Conservation (phyloP, 2,888 invertebrate species). For the Philopedon plagiatum region DNA sequence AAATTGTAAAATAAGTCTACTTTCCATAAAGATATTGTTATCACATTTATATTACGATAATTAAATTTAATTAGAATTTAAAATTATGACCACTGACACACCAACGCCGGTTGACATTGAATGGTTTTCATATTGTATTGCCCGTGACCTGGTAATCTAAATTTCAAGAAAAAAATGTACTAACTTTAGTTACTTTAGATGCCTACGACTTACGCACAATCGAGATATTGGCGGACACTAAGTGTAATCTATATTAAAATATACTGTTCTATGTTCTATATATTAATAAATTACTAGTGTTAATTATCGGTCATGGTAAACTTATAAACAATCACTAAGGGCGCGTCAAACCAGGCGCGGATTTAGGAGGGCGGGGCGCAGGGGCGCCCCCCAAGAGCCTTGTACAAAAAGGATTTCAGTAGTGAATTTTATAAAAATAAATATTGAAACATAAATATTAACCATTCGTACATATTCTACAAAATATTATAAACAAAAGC, state of each 20-base stretch:
- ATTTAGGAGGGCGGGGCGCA: no score
- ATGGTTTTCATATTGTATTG: conserved; percentile 46
- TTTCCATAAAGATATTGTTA: background rate
- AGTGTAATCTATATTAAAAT: conserved; percentile 7
- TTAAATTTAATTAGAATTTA: conserved; percentile 44
- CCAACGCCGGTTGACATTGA: conserved; percentile 49
- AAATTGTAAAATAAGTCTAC: background rate
- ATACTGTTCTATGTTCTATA: background rate
- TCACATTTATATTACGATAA: background rate
- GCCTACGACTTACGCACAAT: conserved; percentile 35
- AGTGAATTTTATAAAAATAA: no score
- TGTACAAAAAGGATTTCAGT: no score
- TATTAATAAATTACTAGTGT: background rate
- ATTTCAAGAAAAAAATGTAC: conserved; percentile 38
- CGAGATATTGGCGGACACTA: conserved; percentile 23
- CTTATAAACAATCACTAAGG: background rate
- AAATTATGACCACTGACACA: conserved; percentile 46
- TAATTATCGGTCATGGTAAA: conserved; percentile 7
- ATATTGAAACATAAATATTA: no score
- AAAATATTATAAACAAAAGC: no score
- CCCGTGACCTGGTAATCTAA: conserved; percentile 47
- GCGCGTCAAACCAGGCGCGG: no score
- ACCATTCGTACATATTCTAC: no score
- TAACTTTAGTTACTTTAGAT: conserved; percentile 20
- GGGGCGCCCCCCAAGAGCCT: no score